phyloP scores from a whole-genome alignment of 1,140 invertebrate genomes.

The Aphaenogaster ashmeadi region DNA sequence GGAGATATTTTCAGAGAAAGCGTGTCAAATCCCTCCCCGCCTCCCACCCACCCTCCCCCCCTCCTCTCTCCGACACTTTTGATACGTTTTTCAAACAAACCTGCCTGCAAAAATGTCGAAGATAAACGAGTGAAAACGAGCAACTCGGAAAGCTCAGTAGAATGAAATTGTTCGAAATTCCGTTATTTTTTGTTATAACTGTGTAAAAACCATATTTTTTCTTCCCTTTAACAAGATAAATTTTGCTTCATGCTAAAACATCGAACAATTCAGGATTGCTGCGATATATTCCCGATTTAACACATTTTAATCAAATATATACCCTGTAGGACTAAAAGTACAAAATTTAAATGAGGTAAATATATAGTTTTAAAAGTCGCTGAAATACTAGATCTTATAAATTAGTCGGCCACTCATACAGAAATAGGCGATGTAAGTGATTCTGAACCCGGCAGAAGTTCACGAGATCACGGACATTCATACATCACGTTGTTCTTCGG shows the following conservation, averaged over 20 bases:
- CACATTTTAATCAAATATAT: neutral
- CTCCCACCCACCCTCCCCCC: too few relatives aligned
- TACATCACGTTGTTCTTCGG: conserved; percentile 34
- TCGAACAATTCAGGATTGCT: neutral
- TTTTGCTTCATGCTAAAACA: neutral
- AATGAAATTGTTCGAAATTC: conserved; percentile 37
- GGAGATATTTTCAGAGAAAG: conserved; percentile 57
- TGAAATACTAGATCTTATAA: neutral
- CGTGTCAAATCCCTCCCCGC: neutral
- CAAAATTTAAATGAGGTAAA: neutral
- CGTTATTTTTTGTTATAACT: neutral
- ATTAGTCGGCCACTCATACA: neutral
- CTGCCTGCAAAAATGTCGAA: conserved; percentile 28
- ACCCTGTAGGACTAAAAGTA: neutral
- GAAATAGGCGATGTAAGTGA: conserved; percentile 7
- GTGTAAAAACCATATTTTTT: neutral
- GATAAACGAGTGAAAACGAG: conserved; percentile 9
- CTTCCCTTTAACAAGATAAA: neutral
- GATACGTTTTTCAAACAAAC: conserved; percentile 44
- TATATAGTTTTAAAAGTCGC: neutral
- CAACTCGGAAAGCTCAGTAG: neutral
- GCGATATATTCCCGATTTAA: neutral
- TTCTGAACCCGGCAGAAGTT: conserved; percentile 19
- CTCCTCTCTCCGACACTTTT: conserved; percentile 38
- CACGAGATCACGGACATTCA: conserved; percentile 7